phyloP scores from a whole-genome alignment of 2,113 vertebrate species.

The Megalops atlanticus region DNA sequence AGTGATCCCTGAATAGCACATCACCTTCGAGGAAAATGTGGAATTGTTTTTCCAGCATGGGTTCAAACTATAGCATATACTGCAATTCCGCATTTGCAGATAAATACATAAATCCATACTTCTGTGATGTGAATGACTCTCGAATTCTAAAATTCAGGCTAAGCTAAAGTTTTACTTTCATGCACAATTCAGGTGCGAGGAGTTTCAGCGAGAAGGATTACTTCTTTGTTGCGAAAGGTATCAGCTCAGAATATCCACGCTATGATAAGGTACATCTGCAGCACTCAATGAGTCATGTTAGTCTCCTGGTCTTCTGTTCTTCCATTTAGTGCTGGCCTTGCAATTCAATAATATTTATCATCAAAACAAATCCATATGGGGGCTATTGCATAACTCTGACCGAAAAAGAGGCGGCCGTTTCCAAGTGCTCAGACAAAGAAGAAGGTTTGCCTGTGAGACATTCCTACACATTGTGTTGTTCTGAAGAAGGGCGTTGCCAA shows the following conservation, averaged over 20 bases:
- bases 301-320: not conserved
- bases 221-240: not conserved
- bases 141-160: not conserved
- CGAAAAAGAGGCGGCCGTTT: not conserved
- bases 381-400: not conserved
- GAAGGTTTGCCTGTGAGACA: not conserved
- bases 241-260: not conserved
- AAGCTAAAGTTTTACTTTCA: not conserved
- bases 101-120: not conserved
- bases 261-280: not conserved
- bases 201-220: not conserved
- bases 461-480: slow-evolving; percentile 47
- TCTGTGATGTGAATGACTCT: not conserved
- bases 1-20: slow-evolving; percentile 3
- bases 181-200: not conserved
- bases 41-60: slow-evolving; percentile 26
- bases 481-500: slow-evolving; percentile 46
- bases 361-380: not conserved
- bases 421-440: not conserved
- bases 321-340: not conserved
- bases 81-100: no score
- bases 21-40: slow-evolving; percentile 58
- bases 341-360: not conserved
- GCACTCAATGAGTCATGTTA: not conserved
- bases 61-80: not conserved